phyloP scores from a whole-genome alignment of 2,113 vertebrate species.

The Ciconia boyciana region DNA sequence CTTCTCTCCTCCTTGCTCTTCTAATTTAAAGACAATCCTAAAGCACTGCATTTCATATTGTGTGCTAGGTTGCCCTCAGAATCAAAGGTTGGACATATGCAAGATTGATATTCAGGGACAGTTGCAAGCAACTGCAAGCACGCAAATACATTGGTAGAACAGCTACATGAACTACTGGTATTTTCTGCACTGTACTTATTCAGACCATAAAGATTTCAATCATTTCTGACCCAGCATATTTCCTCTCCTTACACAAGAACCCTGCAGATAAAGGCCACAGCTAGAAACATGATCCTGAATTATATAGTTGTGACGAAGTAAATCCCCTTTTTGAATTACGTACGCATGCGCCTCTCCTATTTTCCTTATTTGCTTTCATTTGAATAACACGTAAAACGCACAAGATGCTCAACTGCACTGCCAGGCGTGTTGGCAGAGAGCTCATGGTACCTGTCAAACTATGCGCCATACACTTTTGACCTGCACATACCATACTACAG shows the following conservation, averaged over 20 bases:
- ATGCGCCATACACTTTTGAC: neutral
- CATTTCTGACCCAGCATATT: neutral
- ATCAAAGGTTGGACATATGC: neutral
- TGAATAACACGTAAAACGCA: neutral
- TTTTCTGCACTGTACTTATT: neutral
- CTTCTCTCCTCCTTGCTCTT: neutral
- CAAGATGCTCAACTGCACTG: neutral
- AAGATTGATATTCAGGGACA: neutral
- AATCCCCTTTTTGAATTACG: no score
- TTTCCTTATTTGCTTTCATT: no score
- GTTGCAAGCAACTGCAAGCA: neutral
- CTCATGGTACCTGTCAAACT: accelerated
- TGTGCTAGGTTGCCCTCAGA: neutral
- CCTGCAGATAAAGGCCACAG: neutral
- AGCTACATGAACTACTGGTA: neutral
- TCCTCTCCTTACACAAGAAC: neutral
- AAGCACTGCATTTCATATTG: neutral
- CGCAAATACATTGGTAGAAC: neutral
- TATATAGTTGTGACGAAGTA: no score
- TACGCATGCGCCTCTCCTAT: no score
- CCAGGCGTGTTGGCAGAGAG: neutral
- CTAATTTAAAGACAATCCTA: neutral
- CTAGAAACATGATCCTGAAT: neutral
- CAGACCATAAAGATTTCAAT: neutral
- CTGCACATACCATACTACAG: no score